Percentiles rank a stretch among this genome's conserved stretches.
Evolutionary conservation across 1,140 invertebrate genomes (phyloP).

Genomic region (Micrasema minimum): DNA sequence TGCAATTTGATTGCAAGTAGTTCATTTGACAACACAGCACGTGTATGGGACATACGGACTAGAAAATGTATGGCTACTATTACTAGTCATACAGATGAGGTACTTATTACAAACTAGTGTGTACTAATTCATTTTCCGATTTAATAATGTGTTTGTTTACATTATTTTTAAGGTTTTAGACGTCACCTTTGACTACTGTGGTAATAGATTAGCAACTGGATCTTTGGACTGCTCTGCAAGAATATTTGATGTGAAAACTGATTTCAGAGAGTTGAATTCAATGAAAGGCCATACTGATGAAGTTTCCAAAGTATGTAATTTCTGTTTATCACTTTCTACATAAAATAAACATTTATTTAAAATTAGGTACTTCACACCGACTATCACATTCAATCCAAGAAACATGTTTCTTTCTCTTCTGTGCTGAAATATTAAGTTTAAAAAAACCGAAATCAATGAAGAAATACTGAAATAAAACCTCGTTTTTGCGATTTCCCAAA

Average conservation of each 20-base stretch:
- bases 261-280: constrained; percentile 70
- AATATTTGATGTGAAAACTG: constrained; percentile 72
- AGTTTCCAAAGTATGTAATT: constrained; percentile 82
- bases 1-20: constrained; percentile 76
- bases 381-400: too few species aligned
- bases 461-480: too few species aligned
- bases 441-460: too few species aligned
- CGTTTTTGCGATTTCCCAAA: too few species aligned
- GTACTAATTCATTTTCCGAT: too few species aligned
- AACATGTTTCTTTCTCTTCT: too few species aligned
- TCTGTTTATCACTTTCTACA: too few species aligned
- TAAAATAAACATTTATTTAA: too few species aligned
- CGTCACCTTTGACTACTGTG: constrained; percentile 77
- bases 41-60: constrained; percentile 77
- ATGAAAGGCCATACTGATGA: constrained; percentile 80
- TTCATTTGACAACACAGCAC: constrained; percentile 80
- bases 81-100: constrained; percentile 77
- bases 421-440: too few species aligned
- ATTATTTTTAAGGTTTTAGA: constrained; percentile 71
- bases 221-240: constrained; percentile 78
- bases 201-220: constrained; percentile 75
- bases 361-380: too few species aligned
- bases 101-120: constrained; percentile 48
- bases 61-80: constrained; percentile 72
- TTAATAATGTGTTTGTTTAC: neutral